phyloP scores from a whole-genome alignment of 1,140 invertebrate species.

The Globodera ellingtonae region DNA sequence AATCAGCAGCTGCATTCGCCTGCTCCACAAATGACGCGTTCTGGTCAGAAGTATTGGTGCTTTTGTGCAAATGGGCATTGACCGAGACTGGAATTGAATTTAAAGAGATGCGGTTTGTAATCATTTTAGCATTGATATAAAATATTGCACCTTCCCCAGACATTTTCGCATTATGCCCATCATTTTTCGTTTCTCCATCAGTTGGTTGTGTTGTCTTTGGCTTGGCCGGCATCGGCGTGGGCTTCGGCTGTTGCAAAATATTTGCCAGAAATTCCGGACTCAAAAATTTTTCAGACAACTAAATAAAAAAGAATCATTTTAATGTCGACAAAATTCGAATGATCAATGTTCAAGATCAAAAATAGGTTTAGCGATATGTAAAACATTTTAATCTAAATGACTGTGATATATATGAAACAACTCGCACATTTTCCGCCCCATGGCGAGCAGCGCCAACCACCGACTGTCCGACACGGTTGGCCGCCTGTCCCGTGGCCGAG shows the following conservation, averaged over 20 bases:
- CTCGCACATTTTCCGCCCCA: background rate
- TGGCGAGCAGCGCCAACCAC: background rate
- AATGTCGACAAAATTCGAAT: too few relatives aligned
- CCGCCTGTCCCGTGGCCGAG: slow-evolving; percentile 9
- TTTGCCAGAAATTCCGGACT: background rate
- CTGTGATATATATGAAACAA: background rate
- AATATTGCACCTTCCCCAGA: too few relatives aligned
- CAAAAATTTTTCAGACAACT: background rate
- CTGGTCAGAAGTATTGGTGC: background rate
- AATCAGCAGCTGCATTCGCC: too few relatives aligned
- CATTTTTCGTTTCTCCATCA: background rate
- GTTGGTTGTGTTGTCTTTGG: background rate
- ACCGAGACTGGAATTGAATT: background rate
- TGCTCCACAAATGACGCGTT: too few relatives aligned
- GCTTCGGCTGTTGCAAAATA: background rate
- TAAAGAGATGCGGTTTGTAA: too few relatives aligned
- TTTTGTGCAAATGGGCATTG: background rate
- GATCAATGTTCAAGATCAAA: too few relatives aligned
- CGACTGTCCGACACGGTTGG: background rate
- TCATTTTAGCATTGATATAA: too few relatives aligned
- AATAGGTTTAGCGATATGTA: too few relatives aligned
- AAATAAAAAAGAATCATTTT: too few relatives aligned
- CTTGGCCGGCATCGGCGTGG: background rate
- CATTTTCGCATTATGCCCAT: too few relatives aligned
- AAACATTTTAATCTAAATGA: too few relatives aligned